These are phyloP conservation scores for Bombus fervidus DNA, from an alignment of 1,140 invertebrate species.

Conservation along the genomic window DNA sequence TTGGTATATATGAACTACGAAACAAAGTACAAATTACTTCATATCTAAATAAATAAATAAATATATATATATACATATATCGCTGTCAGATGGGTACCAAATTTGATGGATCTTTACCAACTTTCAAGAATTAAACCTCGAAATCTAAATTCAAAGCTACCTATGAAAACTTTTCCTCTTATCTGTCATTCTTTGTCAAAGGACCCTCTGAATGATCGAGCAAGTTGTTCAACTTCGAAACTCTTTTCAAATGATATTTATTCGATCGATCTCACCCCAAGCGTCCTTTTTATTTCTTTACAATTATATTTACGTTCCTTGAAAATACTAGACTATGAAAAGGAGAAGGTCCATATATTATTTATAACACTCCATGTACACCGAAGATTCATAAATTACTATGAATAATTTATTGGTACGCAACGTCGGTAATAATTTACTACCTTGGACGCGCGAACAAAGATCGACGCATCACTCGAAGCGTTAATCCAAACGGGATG, in stretches of 20 bases:
- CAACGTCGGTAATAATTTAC: background rate
- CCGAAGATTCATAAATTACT: background rate
- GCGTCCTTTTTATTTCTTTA: no score
- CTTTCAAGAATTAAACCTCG: no score
- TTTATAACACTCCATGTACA: background rate
- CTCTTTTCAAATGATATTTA: background rate
- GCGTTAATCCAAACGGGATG: slow-evolving; percentile 7
- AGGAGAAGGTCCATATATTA: background rate
- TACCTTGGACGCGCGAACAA: background rate
- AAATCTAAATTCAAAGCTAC: no score
- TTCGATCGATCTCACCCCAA: no score
- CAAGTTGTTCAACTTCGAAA: background rate
- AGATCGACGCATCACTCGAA: background rate
- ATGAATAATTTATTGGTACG: background rate
- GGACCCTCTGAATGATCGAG: background rate
- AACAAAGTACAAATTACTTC: no score
- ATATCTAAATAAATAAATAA: no score
- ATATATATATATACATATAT: no score
- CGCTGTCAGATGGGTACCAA: no score
- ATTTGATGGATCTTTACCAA: no score
- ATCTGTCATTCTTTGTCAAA: background rate
- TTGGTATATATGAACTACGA: no score
- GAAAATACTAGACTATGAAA: no score
- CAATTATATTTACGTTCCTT: no score
- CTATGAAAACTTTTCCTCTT: background rate